Evolutionary conservation across 2,888 invertebrate genomes (phyloP), one percentile per base, ranked within the genome.

Genomic region (Elgonia sp.): DNA sequence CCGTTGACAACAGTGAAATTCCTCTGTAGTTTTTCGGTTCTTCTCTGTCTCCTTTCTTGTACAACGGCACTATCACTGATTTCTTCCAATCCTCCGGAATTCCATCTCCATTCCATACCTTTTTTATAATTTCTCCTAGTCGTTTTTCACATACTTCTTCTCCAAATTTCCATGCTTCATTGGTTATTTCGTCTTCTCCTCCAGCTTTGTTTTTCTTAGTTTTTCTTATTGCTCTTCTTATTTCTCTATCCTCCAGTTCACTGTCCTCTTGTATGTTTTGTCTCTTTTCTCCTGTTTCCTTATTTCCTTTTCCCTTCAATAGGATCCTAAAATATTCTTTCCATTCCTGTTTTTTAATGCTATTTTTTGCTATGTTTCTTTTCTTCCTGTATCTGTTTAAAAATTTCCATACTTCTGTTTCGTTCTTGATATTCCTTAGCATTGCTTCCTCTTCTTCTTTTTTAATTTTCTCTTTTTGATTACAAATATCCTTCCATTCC

Each of bases 21-120:
- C 39, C 63, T n/a, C 39, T 63, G 20, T 39, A 40, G 4, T 55
- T 55, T 20, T 20, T n/a, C n/a, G n/a, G n/a, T n/a, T n/a, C n/a
- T n/a, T n/a, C n/a, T n/a, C n/a, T n/a, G n/a, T n/a, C n/a, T n/a
- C 65, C 65, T 65, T 65, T 65, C 12, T 65, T 65, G 12, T 42
- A 40, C 20, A 65, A 20, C 20, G 42, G 42, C 4, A 65, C n/a
- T 4, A 42, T 42, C 5, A 65, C 14, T 12, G 42, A 3, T 16
- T 14, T 65, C 20, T 20, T 65, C 65, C 42, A 65, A 14, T 60
- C 60, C 8, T 60, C 60, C 8, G 20, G 42, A 4, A 42, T 42
- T 7, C 42, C 42, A 20, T 65, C 42, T 42, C 65, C 65, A 2
- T 42, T 40, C 65, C 65, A 65, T 20, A 42, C n/a, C 42, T 20